Percentiles rank a stretch among this genome's conserved stretches.
Evolutionary conservation across 2,797 vertebrate genomes (phyloP).

Genomic region (Ptychobarbus kaznakovi): DNA sequence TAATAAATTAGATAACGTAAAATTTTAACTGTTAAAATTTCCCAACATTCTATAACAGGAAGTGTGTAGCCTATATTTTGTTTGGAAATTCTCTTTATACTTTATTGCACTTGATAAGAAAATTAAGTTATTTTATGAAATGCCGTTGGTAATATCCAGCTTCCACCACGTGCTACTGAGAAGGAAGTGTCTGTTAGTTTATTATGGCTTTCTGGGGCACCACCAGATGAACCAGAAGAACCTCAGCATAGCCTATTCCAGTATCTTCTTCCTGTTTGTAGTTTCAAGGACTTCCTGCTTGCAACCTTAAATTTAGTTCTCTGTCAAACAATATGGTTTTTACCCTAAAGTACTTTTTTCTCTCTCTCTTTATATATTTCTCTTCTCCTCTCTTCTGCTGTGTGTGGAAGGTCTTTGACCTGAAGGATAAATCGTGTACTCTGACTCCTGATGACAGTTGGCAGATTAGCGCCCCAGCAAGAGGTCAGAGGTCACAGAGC

Average conservation of each 20-base stretch:
- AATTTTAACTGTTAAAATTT: neutral
- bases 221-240: conserved; percentile 32
- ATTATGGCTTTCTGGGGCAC: conserved; percentile 29
- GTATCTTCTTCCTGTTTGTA: conserved; percentile 57
- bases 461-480: conserved; percentile 57
- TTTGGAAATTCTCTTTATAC: conserved; percentile 2
- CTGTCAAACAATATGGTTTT: neutral
- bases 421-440: conserved; percentile 65
- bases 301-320: neutral
- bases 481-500: conserved; percentile 59
- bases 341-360: neutral
- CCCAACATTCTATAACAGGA: neutral
- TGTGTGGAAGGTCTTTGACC: conserved; percentile 60
- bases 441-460: conserved; percentile 68
- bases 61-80: neutral
- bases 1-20: neutral
- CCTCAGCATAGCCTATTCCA: conserved; percentile 25
- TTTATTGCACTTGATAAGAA: neutral
- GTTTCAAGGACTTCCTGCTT: conserved; percentile 3
- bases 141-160: neutral
- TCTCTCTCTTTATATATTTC: neutral
- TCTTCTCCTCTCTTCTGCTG: conserved; percentile 35
- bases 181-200: conserved; percentile 31
- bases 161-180: neutral
- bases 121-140: neutral